These are phyloP conservation scores for Odontesthes bonariensis DNA, from an alignment of 2,113 vertebrate genomes.

Conservation along the genomic window DNA sequence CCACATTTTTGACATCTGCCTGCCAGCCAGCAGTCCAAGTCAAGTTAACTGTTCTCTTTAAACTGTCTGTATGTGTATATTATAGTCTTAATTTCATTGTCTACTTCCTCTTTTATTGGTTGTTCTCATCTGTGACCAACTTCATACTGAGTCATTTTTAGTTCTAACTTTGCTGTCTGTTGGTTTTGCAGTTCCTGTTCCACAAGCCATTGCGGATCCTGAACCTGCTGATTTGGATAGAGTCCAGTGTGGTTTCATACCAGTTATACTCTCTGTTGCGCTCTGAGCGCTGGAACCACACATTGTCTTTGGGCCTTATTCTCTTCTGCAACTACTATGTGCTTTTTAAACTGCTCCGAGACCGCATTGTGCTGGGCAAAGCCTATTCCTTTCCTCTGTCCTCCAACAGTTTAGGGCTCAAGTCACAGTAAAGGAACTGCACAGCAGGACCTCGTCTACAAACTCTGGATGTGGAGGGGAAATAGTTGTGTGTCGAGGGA, in stretches of 20 bases:
- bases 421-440: constrained; percentile 86
- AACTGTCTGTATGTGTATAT: too few relatives aligned
- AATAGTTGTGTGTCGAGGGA: constrained; percentile 48
- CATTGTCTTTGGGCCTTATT: constrained; percentile 96
- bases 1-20: too few relatives aligned
- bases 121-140: not conserved
- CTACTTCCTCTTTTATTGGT: not conserved
- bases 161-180: constrained; percentile 11
- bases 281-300: constrained; percentile 99
- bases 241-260: constrained; percentile 95
- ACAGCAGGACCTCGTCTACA: constrained; percentile 17
- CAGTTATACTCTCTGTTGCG: constrained; percentile 97
- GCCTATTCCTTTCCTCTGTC: constrained; percentile 93
- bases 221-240: constrained; percentile 96
- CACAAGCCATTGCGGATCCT: constrained; percentile 98
- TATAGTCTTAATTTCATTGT: too few relatives aligned
- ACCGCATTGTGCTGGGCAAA: constrained; percentile 96
- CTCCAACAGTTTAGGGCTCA: constrained; percentile 90
- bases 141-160: not conserved
- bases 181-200: constrained; percentile 90
- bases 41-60: too few relatives aligned
- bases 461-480: constrained; percentile 45
- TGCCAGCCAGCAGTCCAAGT: too few relatives aligned
- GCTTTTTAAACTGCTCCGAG: constrained; percentile 97
- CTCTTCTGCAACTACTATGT: constrained; percentile 99